Conservation (phyloP, 2,888 invertebrate genomes). For the Pycnomerus fuliginosus region DNA sequence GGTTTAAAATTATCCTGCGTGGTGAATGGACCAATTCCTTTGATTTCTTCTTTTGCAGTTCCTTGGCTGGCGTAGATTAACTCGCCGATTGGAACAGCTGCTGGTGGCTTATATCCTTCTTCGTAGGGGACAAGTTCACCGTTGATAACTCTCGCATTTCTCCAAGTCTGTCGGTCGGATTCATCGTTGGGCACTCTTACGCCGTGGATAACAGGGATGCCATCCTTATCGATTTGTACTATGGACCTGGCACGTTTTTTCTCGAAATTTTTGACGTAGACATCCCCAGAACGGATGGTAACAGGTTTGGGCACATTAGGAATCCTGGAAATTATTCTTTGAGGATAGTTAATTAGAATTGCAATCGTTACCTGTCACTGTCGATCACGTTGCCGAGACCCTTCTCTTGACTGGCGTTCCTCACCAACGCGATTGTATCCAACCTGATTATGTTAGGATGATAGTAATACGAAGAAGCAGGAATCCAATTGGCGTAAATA, state of each 20-base stretch:
- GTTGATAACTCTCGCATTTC: slow-evolving; percentile 86
- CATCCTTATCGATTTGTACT: slow-evolving; percentile 66
- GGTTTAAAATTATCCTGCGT: slow-evolving; percentile 62
- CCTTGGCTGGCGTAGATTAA: slow-evolving; percentile 54
- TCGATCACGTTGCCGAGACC: slow-evolving; percentile 44
- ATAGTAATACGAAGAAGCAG: slow-evolving; percentile 45
- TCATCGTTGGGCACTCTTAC: slow-evolving; percentile 81
- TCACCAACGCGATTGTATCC: slow-evolving; percentile 42
- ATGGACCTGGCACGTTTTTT: slow-evolving; percentile 66
- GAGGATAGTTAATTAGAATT: slow-evolving; percentile 6
- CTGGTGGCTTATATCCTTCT: slow-evolving; percentile 66
- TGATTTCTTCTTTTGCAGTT: slow-evolving; percentile 25
- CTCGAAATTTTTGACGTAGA: slow-evolving; percentile 56
- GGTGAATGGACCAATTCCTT: slow-evolving; percentile 60
- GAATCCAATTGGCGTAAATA: slow-evolving; percentile 50
- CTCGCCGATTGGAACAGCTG: slow-evolving; percentile 61
- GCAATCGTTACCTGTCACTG: slow-evolving; percentile 42
- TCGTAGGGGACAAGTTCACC: slow-evolving; percentile 77
- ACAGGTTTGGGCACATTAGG: slow-evolving; percentile 67
- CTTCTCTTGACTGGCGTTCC: slow-evolving; percentile 40
- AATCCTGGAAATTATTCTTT: slow-evolving; percentile 35
- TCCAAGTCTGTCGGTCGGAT: slow-evolving; percentile 76
- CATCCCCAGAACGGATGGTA: slow-evolving; percentile 64
- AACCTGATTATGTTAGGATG: slow-evolving; percentile 44
- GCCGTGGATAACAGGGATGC: slow-evolving; percentile 79